These are phyloP conservation scores for Diplogasteroides magnus DNA, from an alignment of 1,140 invertebrate species.

Conservation along the genomic window DNA sequence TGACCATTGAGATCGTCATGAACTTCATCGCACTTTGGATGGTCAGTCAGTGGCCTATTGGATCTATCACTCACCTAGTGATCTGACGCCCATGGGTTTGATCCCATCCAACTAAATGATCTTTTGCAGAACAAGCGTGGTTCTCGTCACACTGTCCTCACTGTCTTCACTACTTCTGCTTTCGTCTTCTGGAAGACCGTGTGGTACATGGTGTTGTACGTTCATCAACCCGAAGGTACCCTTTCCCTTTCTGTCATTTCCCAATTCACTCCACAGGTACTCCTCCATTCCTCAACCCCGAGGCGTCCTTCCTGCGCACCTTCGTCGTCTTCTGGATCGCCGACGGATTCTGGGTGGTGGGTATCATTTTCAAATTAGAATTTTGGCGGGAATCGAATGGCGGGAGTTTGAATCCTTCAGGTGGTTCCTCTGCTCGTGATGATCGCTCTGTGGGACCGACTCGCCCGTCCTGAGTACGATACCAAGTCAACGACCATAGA, in stretches of 20 bases:
- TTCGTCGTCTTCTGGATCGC: constrained; percentile 39
- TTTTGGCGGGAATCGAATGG: too few relatives aligned
- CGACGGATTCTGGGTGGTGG: constrained; percentile 31
- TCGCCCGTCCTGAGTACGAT: constrained; percentile 7
- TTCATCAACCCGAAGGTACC: constrained; percentile 28
- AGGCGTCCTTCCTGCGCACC: constrained; percentile 23
- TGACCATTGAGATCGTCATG: constrained; percentile 46
- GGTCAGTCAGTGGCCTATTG: constrained; percentile 13
- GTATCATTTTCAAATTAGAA: too few relatives aligned
- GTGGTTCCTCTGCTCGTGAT: constrained; percentile 38
- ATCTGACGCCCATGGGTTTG: too few relatives aligned
- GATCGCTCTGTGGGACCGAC: constrained; percentile 36
- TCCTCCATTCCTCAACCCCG: constrained; percentile 28
- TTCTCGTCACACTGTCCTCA: constrained; percentile 41
- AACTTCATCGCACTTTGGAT: constrained; percentile 42
- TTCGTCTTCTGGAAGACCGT: constrained; percentile 51
- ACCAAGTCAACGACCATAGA: too few relatives aligned
- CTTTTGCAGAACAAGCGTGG: background rate
- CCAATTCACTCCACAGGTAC: constrained; percentile 23
- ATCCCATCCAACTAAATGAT: too few relatives aligned
- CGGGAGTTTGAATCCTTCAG: too few relatives aligned
- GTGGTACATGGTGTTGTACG: constrained; percentile 43
- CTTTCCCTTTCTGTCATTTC: background rate
- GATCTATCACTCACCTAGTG: too few relatives aligned
- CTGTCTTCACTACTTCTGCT: constrained; percentile 39